Evolutionary conservation across 2,888 invertebrate genomes (phyloP).

Genomic region (Subacronicta megacephala): DNA sequence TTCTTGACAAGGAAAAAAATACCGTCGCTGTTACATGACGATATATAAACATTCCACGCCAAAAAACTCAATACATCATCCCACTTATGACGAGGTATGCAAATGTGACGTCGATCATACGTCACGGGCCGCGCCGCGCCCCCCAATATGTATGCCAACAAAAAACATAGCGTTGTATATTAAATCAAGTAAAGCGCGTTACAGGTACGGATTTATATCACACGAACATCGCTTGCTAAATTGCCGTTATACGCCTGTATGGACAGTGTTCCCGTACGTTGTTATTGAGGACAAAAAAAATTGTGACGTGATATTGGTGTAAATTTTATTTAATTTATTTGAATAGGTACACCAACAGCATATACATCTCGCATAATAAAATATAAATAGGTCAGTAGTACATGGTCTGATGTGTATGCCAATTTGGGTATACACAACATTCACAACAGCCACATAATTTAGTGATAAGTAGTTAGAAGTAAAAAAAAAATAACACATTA

Average conservation of each 20-base stretch:
- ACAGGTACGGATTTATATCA: constrained; percentile 60
- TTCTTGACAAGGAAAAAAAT: constrained; percentile 4
- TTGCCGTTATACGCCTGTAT: constrained; percentile 59
- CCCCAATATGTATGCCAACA: constrained; percentile 51
- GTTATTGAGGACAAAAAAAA: constrained; percentile 24
- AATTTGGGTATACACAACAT: too few relatives aligned
- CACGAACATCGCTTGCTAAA: constrained; percentile 56
- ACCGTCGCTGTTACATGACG: constrained; percentile 25
- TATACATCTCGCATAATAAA: too few relatives aligned
- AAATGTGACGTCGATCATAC: constrained; percentile 61
- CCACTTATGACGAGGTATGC: constrained; percentile 52
- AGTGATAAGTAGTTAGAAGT: too few relatives aligned
- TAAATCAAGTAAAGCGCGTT: constrained; percentile 66
- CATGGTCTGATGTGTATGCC: too few relatives aligned
- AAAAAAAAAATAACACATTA: too few relatives aligned
- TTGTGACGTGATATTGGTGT: too few relatives aligned
- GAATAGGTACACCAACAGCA: too few relatives aligned
- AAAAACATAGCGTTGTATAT: constrained; percentile 58
- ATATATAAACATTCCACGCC: constrained; percentile 1
- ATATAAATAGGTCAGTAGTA: too few relatives aligned
- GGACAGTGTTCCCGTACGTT: constrained; percentile 36
- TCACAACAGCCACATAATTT: too few relatives aligned
- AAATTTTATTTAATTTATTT: too few relatives aligned
- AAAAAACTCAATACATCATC: constrained; percentile 22
- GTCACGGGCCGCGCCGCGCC: constrained; percentile 49